phyloP scores from a whole-genome alignment of 2,113 vertebrate species.

The Loxodonta africana region DNA sequence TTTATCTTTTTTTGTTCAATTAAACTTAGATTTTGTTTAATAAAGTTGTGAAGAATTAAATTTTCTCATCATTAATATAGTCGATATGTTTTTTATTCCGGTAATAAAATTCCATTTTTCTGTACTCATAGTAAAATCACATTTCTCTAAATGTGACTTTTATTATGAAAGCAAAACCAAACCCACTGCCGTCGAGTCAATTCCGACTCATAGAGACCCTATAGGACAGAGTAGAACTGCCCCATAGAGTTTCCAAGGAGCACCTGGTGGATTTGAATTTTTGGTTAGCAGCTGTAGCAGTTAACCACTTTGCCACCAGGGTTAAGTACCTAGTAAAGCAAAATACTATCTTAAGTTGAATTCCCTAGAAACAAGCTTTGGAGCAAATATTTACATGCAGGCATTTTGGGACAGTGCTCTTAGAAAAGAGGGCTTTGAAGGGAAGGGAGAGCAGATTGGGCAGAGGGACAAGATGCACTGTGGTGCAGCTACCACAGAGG shows the following conservation, averaged over 20 bases:
- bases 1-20: not conserved
- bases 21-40: not conserved
- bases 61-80: not conserved
- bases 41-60: not conserved
- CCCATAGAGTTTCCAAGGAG: too few relatives aligned
- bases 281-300: too few relatives aligned
- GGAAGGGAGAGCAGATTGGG: not conserved
- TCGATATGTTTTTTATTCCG: not conserved
- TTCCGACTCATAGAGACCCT: too few relatives aligned
- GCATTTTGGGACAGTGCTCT: not conserved
- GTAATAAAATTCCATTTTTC: not conserved
- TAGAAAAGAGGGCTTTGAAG: not conserved
- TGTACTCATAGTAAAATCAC: not conserved
- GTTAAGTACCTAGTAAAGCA: too few relatives aligned
- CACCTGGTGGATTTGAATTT: too few relatives aligned
- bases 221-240: too few relatives aligned
- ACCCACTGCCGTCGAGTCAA: too few relatives aligned
- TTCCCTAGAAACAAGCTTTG: not conserved
- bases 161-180: too few relatives aligned
- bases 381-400: not conserved
- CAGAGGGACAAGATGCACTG: not conserved
- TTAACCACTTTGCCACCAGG: too few relatives aligned
- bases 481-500: not conserved
- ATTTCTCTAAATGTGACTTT: not conserved
- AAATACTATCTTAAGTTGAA: not conserved